These are phyloP conservation scores for Athrips mouffetella DNA, from an alignment of 2,888 invertebrate genomes.

Conservation along the genomic window DNA sequence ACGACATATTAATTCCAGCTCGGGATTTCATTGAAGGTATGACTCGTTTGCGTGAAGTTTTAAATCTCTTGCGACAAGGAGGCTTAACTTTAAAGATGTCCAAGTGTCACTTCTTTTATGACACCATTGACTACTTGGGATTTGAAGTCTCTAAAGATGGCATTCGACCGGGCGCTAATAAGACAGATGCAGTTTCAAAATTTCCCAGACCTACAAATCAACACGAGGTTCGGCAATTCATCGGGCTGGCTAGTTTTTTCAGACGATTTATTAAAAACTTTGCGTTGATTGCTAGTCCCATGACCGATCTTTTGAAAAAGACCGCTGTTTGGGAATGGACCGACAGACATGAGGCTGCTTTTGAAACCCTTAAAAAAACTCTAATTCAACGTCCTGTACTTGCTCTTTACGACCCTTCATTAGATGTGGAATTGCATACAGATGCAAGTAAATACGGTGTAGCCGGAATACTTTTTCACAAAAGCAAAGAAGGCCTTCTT, in stretches of 20 bases:
- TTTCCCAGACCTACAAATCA: not conserved
- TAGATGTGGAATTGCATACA: constrained; percentile 4
- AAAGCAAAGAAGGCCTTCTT: too few relatives aligned
- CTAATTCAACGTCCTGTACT: not conserved
- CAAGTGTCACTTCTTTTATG: not conserved
- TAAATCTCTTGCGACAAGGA: not conserved
- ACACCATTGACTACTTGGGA: constrained; percentile 9
- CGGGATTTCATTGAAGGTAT: not conserved
- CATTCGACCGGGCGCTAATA: not conserved
- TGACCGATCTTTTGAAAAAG: not conserved
- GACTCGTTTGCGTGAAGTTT: not conserved
- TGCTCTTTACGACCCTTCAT: not conserved
- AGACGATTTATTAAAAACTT: constrained; percentile 6
- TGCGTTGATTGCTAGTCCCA: not conserved
- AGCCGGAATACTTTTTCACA: not conserved
- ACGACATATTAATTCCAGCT: constrained; percentile 7
- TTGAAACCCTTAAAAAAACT: not conserved
- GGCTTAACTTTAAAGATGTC: not conserved
- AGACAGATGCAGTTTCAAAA: not conserved
- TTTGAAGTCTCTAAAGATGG: constrained; percentile 23
- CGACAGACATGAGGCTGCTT: not conserved
- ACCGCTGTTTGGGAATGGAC: not conserved
- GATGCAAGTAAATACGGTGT: constrained; percentile 6
- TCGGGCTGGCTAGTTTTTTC: constrained; percentile 9
- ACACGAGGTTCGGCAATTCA: constrained; percentile 3